Evolutionary conservation across 2,797 vertebrate genomes (phyloP).

Genomic region (Melanotaenia pygmaea): DNA sequence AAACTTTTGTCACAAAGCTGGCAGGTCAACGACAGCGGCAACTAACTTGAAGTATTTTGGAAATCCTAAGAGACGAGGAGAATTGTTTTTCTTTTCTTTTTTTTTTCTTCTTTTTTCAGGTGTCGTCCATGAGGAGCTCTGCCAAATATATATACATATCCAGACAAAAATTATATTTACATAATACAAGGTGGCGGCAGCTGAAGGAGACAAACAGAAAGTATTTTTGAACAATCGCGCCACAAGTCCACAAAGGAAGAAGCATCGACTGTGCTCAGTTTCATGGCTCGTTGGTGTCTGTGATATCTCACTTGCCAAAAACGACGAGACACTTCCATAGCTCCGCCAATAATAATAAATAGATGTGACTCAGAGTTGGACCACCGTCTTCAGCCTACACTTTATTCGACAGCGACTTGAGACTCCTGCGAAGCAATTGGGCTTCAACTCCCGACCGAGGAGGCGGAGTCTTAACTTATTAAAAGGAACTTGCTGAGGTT

Average conservation of each 20-base stretch:
- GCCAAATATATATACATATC: slow-evolving; percentile 38
- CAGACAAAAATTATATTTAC: slow-evolving; percentile 38
- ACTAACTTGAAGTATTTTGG: slow-evolving; percentile 67
- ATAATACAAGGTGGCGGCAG: slow-evolving; percentile 48
- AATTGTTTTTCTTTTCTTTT: slow-evolving; percentile 54
- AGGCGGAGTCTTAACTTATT: slow-evolving; percentile 88
- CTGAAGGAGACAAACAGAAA: slow-evolving; percentile 52
- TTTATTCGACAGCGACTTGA: slow-evolving; percentile 76
- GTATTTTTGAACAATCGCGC: slow-evolving; percentile 54
- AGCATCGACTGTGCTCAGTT: slow-evolving; percentile 55
- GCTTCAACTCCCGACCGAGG: slow-evolving; percentile 81
- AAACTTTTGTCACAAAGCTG: slow-evolving; percentile 62
- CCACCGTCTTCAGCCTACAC: slow-evolving; percentile 61
- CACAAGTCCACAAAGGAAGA: slow-evolving; percentile 56
- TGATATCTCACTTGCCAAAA: slow-evolving; percentile 58
- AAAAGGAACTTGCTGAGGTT: slow-evolving; percentile 84
- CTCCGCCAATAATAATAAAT: slow-evolving; percentile 71
- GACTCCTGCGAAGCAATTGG: slow-evolving; percentile 76
- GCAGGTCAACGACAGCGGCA: slow-evolving; percentile 60
- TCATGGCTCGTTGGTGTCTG: slow-evolving; percentile 58
- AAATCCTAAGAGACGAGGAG: slow-evolving; percentile 73
- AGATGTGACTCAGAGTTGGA: slow-evolving; percentile 78
- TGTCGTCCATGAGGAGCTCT: slow-evolving; percentile 69
- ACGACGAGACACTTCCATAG: slow-evolving; percentile 53
- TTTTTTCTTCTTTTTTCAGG: slow-evolving; percentile 33